phyloP scores from a whole-genome alignment of 2,888 invertebrate species.

The Phortica magna region DNA sequence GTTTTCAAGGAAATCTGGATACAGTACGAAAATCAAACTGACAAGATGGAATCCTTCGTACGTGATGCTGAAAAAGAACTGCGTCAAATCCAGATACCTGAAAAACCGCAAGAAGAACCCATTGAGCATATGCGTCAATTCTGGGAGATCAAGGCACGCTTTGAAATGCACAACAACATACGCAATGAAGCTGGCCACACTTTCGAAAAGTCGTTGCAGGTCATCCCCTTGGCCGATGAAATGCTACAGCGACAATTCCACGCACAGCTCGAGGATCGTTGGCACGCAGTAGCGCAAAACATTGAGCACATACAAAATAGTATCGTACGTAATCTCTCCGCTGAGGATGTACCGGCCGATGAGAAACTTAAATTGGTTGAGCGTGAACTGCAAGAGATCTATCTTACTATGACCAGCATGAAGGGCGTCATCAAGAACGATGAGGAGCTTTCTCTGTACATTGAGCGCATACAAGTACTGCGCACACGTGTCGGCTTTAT shows the following conservation, averaged over 20 bases:
- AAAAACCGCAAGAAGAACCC: slow-evolving; percentile 81
- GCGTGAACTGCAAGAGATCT: slow-evolving; percentile 87
- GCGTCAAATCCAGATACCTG: slow-evolving; percentile 81
- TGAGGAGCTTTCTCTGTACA: slow-evolving; percentile 89
- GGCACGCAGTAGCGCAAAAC: slow-evolving; percentile 83
- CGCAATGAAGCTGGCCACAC: slow-evolving; percentile 85
- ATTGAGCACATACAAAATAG: slow-evolving; percentile 84
- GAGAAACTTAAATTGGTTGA: slow-evolving; percentile 87
- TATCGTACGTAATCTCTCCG: slow-evolving; percentile 85
- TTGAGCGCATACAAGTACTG: slow-evolving; percentile 88
- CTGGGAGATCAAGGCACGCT: slow-evolving; percentile 93
- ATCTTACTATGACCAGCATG: slow-evolving; percentile 84
- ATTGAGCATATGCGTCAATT: slow-evolving; percentile 88
- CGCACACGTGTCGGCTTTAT: slow-evolving; percentile 86
- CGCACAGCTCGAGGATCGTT: slow-evolving; percentile 87
- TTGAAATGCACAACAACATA: slow-evolving; percentile 89
- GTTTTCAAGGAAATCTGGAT: slow-evolving; percentile 89
- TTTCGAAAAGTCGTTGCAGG: slow-evolving; percentile 87
- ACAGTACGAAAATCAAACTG: slow-evolving; percentile 85
- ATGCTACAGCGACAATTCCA: slow-evolving; percentile 89
- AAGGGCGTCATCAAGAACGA: slow-evolving; percentile 90
- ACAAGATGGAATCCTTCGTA: slow-evolving; percentile 88
- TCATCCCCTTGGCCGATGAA: slow-evolving; percentile 90
- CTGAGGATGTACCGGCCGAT: slow-evolving; percentile 85
- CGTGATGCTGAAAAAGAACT: slow-evolving; percentile 86